Conservation (phyloP, 92 coral and sea anemone species). For the Parazoanthus darwini region DNA sequence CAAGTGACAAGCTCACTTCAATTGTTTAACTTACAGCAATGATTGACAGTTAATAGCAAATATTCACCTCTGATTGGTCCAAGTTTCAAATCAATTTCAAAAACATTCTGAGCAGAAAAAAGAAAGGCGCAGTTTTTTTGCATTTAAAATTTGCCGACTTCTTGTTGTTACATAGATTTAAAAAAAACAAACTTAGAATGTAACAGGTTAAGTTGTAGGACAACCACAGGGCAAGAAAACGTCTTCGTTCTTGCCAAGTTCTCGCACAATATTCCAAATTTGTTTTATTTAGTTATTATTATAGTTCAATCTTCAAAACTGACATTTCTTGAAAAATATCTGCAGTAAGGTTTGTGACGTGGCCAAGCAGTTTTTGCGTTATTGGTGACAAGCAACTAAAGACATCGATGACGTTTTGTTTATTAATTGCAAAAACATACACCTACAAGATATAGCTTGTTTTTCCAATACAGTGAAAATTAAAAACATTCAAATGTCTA, state of each 20-base stretch:
- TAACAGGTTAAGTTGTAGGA: not conserved
- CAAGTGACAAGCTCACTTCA: slow-evolving; percentile 73
- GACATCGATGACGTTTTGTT: slow-evolving; percentile 3
- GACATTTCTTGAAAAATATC: too few species aligned
- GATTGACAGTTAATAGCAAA: slow-evolving; percentile 88
- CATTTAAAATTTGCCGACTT: not conserved
- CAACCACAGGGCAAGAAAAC: not conserved
- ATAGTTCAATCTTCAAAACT: too few species aligned
- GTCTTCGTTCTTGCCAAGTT: too few species aligned
- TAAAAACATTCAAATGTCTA: not conserved
- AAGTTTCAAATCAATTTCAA: slow-evolving; percentile 30
- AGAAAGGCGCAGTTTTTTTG: slow-evolving; percentile 4
- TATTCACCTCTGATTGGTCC: slow-evolving; percentile 58
- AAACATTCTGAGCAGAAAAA: not conserved
- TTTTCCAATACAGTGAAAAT: not conserved
- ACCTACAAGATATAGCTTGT: not conserved
- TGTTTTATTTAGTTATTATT: too few species aligned
- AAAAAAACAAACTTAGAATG: too few species aligned
- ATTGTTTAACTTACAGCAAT: slow-evolving; percentile 80
- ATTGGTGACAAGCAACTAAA: not conserved
- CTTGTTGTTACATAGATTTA: not conserved
- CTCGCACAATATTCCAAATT: too few species aligned
- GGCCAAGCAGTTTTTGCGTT: not conserved
- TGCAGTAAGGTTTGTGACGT: not conserved
- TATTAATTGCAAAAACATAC: not conserved